Evolutionary conservation across 2,888 invertebrate genomes (phyloP), one percentile per base, ranked within the genome.

Genomic region (Drosophila stalkeri): DNA sequence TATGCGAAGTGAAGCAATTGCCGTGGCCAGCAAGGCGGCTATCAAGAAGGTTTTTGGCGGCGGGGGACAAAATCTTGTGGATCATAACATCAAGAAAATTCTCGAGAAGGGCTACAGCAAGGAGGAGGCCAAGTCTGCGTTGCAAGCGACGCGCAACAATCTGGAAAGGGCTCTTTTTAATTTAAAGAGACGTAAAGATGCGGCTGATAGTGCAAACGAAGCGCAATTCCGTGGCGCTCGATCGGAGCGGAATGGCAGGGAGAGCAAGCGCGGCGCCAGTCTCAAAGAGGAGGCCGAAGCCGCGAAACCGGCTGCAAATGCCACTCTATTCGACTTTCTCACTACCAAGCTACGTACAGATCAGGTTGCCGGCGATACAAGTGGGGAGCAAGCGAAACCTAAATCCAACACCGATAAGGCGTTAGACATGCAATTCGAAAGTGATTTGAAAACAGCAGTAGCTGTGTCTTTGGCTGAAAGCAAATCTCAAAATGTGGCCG

Each of bases 1-100:
- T n/a, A 97, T 97, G 92, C 94, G 98, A 69, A 96, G 96, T 91
- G 98, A 97, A 76, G 97, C 97, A 0, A 98, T 98, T 86, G 97
- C 97, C 16, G 97, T 97, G 91, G 98, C 97, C 41, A 95, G 96
- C 52, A 96, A 96, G 85, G 93, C 94, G 35, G 94, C 94, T 37
- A 94, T 94, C 16, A 95, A 94, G 82, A 95, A 95, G 92, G 94
- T 93, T 2, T 95, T 95, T 91, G 95, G 95, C 23, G 95, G 95
- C 33, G 95, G 95, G 0, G 95, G 94, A 55, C 95, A 95, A 84
- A 94, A 96, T 88, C 93, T 96, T 72, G 90, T 96, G 52, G 96
- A 96, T 93, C 95, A 96, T 77, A 96, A 96, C 92, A 95, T 96
- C 39, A 96, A 96, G 86, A 96, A 95, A 88, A 96, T 97, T 70